Evolutionary conservation across 2,888 invertebrate genomes (phyloP), one percentile per base, ranked within the genome.

Genomic region (Cybosia mesomella): DNA sequence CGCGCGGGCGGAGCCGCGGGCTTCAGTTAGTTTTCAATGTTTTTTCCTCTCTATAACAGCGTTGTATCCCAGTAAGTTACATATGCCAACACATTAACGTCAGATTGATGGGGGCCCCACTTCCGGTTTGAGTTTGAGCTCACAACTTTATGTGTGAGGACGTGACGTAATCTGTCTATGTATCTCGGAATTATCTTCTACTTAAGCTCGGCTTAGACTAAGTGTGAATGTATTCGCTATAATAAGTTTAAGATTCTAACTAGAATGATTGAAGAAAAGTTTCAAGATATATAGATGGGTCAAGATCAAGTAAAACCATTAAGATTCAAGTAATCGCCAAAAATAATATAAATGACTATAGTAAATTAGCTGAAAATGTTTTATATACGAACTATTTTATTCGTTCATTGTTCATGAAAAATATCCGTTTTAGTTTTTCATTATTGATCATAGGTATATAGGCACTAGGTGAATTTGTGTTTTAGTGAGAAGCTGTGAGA

Each of bases 41-140:
- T 77, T 76, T 76, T 65, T 69, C 71, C 59, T 69, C 71, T 67
- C 55, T 67, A 73, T 60, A 74, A 70, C 67, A 75, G 74, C 81
- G 68, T 67, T 80, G 79, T 80, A 78, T 68, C 66, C 66, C 39
- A 61, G 36, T 66, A 75, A 73, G 76, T 81, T 81, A 81, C 79
- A 80, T 74, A 76, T 76, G 72, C 79, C 73, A 76, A 72, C 79
- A 81, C 81, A 80, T 80, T 80, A 80, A 74, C 79, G 77, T 78
- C 79, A 84, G 81, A 82, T 76, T 85, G 83, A 82, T 81, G 82
- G 77, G 77, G 83, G 79, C 79, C 73, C 74, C 80, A 82, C 80
- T 86, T 88, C 85, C 86, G 83, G 84, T 83, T 84, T 80, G 82
- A 85, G 83, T 87, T 86, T 82, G 74, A 83, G 77, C 65, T 72